These are phyloP conservation scores for Pogonocherus hispidulus DNA, from an alignment of 2,888 invertebrate genomes.

Conservation along the genomic window DNA sequence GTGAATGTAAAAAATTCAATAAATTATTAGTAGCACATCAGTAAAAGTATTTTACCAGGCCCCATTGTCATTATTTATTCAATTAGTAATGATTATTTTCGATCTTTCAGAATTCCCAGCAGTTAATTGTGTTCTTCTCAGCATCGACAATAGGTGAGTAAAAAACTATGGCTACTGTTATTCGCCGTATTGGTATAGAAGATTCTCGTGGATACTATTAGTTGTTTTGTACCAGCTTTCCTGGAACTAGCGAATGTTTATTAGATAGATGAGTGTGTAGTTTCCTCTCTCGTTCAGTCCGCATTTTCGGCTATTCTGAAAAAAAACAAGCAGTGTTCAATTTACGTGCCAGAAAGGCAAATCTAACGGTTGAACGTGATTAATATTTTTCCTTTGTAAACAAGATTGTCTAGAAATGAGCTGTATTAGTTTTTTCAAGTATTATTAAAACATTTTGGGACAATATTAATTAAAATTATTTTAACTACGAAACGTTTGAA, in stretches of 20 bases:
- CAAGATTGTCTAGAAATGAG: no score
- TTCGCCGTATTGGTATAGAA: neutral
- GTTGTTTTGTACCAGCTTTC: neutral
- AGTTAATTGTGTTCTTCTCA: slow-evolving; percentile 1
- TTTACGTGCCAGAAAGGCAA: neutral
- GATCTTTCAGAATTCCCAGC: slow-evolving; percentile 21
- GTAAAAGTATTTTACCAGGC: no score
- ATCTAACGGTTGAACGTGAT: neutral
- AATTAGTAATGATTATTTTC: neutral
- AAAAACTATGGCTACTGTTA: neutral
- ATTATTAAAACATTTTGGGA: no score
- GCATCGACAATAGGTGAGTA: slow-evolving; percentile 17
- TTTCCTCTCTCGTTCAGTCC: neutral
- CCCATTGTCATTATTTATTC: no score
- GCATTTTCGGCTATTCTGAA: neutral
- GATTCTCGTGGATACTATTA: neutral
- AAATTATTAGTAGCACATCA: no score
- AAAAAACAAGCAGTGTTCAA: neutral
- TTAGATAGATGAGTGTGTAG: neutral
- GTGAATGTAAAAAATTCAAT: no score
- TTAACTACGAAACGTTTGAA: no score
- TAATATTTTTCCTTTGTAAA: no score
- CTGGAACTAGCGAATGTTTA: neutral
- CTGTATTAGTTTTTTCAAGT: no score
- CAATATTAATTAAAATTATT: no score